These are phyloP conservation scores for Leptodactylus fuscus DNA, from an alignment of 2,113 vertebrate species.

Conservation along the genomic window DNA sequence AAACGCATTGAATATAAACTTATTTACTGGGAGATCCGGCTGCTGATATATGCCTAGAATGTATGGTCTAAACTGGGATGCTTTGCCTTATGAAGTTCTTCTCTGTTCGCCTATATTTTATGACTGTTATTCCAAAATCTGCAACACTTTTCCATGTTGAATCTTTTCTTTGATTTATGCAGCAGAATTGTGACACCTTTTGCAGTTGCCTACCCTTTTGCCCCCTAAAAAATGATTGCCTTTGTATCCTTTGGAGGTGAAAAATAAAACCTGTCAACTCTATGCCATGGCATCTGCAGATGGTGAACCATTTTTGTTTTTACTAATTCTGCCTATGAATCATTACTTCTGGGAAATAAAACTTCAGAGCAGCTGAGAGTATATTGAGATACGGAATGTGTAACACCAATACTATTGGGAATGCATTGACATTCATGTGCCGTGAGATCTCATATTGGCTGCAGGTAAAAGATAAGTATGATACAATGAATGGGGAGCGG, in stretches of 20 bases:
- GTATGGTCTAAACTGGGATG: neutral
- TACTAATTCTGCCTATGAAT: slow-evolving; percentile 52
- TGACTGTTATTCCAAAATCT: slow-evolving; percentile 36
- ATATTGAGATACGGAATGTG: slow-evolving; percentile 43
- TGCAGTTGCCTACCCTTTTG: slow-evolving; percentile 45
- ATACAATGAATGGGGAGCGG: slow-evolving; percentile 19
- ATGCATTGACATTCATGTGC: slow-evolving; percentile 49
- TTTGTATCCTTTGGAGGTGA: slow-evolving; percentile 43
- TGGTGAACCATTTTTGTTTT: slow-evolving; percentile 54
- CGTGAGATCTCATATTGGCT: slow-evolving; percentile 36
- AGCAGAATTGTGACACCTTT: slow-evolving; percentile 37
- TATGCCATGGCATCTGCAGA: slow-evolving; percentile 47
- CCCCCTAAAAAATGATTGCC: slow-evolving; percentile 44
- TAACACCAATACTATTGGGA: slow-evolving; percentile 31
- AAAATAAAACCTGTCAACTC: slow-evolving; percentile 51
- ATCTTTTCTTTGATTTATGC: neutral
- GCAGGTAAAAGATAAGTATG: slow-evolving; percentile 45
- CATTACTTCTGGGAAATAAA: slow-evolving; percentile 56
- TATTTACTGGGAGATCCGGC: neutral
- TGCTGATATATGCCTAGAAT: neutral
- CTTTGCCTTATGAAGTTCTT: neutral
- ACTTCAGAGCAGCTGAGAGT: slow-evolving; percentile 25
- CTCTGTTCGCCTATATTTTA: slow-evolving; percentile 30
- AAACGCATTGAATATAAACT: neutral
- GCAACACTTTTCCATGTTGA: slow-evolving; percentile 38